These are phyloP conservation scores for Morelia viridis DNA, from an alignment of 2,797 vertebrate species.

Conservation along the genomic window DNA sequence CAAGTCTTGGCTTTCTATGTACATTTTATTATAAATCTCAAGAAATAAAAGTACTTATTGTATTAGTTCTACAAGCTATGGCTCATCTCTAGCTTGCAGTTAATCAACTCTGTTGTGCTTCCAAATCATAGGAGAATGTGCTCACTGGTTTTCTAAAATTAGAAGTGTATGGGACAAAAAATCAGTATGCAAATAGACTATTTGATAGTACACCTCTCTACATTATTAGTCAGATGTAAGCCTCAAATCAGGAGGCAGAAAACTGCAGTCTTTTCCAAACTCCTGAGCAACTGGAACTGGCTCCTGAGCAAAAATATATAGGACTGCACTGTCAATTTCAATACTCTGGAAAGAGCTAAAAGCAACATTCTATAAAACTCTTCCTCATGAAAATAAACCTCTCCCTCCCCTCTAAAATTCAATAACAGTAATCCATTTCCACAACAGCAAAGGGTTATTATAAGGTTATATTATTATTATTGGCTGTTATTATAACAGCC, in stretches of 20 bases:
- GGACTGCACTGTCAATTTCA: background rate
- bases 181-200: background rate
- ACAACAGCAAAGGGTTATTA: no score
- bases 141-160: background rate
- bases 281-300: background rate
- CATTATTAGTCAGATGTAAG: background rate
- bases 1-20: background rate
- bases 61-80: background rate
- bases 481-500: no score
- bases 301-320: background rate
- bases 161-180: background rate
- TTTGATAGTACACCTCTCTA: background rate
- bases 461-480: no score
- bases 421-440: background rate
- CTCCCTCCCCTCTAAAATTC: background rate
- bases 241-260: background rate
- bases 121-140: background rate
- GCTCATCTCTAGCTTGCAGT: constrained; percentile 11
- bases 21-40: background rate
- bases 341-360: constrained; percentile 9
- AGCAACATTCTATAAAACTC: background rate
- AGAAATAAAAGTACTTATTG: background rate
- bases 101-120: background rate
- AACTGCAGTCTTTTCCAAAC: background rate
- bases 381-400: background rate